Conservation (phyloP, 2,888 invertebrate species). For the Acrobasis suavella region DNA sequence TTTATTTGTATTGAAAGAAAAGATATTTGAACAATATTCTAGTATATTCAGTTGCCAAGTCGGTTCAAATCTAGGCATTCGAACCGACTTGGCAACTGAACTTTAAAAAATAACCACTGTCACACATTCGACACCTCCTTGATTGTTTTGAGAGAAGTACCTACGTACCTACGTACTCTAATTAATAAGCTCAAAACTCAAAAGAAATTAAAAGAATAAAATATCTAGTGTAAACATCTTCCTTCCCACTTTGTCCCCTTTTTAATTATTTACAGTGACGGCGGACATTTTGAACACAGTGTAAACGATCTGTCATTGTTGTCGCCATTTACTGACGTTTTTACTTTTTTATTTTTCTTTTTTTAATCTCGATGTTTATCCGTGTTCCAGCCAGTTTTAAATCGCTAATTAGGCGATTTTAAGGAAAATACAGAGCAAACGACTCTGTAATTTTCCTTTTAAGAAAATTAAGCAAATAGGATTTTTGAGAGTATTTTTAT, state of each 20-base stretch:
- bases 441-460: constrained; percentile 28
- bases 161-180: not conserved
- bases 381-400: constrained; percentile 44
- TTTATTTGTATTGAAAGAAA: no score
- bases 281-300: constrained; percentile 64
- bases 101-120: no score
- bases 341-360: constrained; percentile 51
- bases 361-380: constrained; percentile 44
- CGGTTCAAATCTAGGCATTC: no score
- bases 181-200: constrained; percentile 11
- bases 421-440: constrained; percentile 36
- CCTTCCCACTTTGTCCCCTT: constrained; percentile 39
- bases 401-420: constrained; percentile 47
- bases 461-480: constrained; percentile 29
- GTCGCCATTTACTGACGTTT: constrained; percentile 37
- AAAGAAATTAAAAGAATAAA: constrained; percentile 21
- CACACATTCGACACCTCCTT: not conserved
- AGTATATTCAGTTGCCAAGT: no score
- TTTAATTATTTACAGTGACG: constrained; percentile 58
- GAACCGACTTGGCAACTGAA: no score
- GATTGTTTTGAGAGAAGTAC: not conserved
- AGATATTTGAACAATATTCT: no score
- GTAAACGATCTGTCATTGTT: constrained; percentile 75
- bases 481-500: constrained; percentile 24
- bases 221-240: constrained; percentile 33